A percentile compares a stretch with the other conserved stretches of the same genome.
Conservation (phyloP, 1,140 invertebrate genomes). For the Portunus trituberculatus region DNA sequence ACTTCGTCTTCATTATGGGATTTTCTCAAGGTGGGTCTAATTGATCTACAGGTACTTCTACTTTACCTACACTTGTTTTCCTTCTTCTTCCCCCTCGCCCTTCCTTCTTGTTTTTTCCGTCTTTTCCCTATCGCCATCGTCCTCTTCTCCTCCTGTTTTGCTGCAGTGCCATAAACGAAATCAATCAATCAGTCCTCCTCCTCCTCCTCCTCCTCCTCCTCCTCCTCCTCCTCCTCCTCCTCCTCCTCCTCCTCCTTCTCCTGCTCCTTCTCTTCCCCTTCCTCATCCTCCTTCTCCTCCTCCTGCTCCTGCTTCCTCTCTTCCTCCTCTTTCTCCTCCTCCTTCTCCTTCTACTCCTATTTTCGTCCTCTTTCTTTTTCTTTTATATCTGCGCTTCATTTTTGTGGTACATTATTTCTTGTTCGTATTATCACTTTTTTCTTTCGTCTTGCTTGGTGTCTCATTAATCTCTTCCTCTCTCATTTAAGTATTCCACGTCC, state of each 20-base stretch:
- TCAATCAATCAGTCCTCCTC: no score
- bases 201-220: no score
- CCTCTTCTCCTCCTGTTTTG: no score
- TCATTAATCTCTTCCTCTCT: neutral
- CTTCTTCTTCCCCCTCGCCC: neutral
- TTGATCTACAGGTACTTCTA: neutral
- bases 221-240: no score
- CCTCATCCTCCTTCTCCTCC: no score
- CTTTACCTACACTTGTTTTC: neutral
- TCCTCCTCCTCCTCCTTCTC: no score
- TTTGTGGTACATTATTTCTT: neutral
- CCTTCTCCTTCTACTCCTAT: neutral
- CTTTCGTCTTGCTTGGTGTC: no score
- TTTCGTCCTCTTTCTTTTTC: neutral
- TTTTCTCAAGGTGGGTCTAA: conserved; percentile 94
- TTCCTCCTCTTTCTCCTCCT: neutral
- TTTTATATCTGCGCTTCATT: neutral
- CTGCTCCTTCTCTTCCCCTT: no score
- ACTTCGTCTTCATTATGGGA: conserved; percentile 97
- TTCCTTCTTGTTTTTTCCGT: no score
- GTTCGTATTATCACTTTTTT: neutral
- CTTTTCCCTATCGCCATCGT: no score
- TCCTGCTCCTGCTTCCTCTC: neutral
- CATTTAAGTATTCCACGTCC: no score
- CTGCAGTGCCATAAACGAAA: no score